Evolutionary conservation across 2,797 vertebrate genomes (phyloP), one percentile per base, ranked within the genome.

Genomic region (Amniataba percoides): DNA sequence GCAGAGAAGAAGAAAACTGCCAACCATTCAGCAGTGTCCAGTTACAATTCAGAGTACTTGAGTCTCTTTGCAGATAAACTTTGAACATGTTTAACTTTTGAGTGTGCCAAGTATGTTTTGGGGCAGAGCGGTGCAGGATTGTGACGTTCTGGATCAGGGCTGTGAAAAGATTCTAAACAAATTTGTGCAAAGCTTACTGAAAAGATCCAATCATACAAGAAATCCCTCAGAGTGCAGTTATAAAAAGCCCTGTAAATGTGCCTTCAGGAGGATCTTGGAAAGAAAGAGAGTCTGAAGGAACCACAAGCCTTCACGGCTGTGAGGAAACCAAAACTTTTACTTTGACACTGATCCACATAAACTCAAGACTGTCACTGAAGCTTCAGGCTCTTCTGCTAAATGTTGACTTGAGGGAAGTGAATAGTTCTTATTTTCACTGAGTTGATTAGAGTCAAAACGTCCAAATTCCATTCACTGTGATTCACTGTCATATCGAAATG

Each of bases 381-480:
- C 25, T 23, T 11, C 11, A 46, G 59, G 23, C 19, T 12, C 39
- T 12, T 42, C 19, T 13, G 56, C 56, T 18, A n/a, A 5, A 5
- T 18, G 11, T 7, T 34, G 7, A 14, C n/a, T 23, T 40, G 57
- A 39, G 7, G 19, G 12, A 51, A 19, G 19, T 8, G 1, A 34
- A 31, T 1, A 36, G 34, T 36, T 36, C 8, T 13, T 3, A 25
- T 25, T 63, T 34, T 34, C 14, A 45, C 59, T 46, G 31, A 51
- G 45, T 34, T 10, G 15, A 59, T 55, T 18, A 31, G 9, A 9
- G 43, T 42, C 9, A 57, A 40, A 25, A 40, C 34, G 8, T 13
- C 56, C 15, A 27, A 25, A 27, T 21, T 52, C 23, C 21, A 70
- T 58, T 43, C 43, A 51, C 58, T 49, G 46, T 21, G 58, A 62